Evolutionary conservation across 2,888 invertebrate genomes (phyloP), one percentile per base, ranked within the genome.

Genomic region (Drosophila helvetica): DNA sequence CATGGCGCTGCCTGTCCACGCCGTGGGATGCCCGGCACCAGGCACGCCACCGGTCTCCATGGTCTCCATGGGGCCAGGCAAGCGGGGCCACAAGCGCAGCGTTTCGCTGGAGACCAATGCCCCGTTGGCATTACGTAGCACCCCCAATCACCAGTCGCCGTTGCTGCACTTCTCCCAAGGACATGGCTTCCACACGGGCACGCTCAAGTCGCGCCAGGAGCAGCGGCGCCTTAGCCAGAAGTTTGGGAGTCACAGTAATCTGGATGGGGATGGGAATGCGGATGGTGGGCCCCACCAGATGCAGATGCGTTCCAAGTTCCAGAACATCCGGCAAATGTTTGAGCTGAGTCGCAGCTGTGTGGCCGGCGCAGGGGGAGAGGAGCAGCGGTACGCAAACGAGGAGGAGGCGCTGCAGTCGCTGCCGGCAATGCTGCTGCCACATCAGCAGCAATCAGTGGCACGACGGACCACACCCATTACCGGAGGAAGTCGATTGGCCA

Each of bases 271-370:
- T 19, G 48, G 61, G 38, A 9, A 6, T 38, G 52, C 88, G 86
- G 18, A 10, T 60, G n/a, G 53, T 58, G 18, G 70, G 46, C 45
- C 78, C 15, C 38, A 38, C n/a, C 38, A n/a, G 38, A 7, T 85
- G 6, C 90, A 90, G 56, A 86, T 90, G 65, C 92, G 91, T 48
- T 84, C 78, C 61, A 91, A 92, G 77, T 91, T 91, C 77, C 91
- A 92, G 63, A 92, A 91, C 57, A 90, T 92, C 18, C 88, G 92
- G 15, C 92, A 91, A 84, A 91, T 92, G 91, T 92, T 92, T 58
- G 92, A 92, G 81, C 74, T 89, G 54, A 91, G 89, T 50, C 88
- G 90, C 51, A 80, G 68, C 17, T 75, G 74, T 45, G 72, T 72
- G 57, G 63, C 50, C 22, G 19, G 53, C 59, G 50, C 74, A 50